Percentiles rank a stretch among this genome's conserved stretches.
Conservation (phyloP, 2,113 vertebrate species). For the Herpailurus yagouaroundi region DNA sequence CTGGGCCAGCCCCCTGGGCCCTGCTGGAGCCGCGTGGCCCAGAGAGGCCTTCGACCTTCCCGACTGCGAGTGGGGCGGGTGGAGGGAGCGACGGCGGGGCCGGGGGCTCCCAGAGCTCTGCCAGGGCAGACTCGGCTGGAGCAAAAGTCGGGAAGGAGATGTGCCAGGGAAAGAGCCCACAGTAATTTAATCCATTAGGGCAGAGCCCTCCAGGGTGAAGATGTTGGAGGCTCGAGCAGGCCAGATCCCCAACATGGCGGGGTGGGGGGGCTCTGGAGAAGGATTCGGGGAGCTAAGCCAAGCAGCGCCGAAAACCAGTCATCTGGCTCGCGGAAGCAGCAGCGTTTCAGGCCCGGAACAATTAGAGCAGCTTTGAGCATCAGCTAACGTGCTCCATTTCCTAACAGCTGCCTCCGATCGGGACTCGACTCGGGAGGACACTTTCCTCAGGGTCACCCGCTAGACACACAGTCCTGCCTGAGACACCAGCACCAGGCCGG, state of each 20-base stretch:
- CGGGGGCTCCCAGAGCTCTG: fast-evolving
- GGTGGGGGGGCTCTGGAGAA: background rate
- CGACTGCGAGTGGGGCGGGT: background rate
- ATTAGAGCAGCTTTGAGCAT: background rate
- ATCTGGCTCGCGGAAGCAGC: background rate
- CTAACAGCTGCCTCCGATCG: background rate
- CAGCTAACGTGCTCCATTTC: background rate
- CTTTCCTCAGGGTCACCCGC: background rate
- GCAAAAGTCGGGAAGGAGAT: background rate
- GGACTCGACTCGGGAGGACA: no score
- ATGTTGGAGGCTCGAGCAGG: fast-evolving
- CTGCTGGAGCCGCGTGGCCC: background rate
- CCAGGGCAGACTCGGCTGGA: background rate
- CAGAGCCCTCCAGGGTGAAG: background rate
- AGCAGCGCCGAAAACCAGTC: background rate
- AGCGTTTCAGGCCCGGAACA: background rate
- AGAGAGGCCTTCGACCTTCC: background rate
- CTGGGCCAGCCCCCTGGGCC: fast-evolving
- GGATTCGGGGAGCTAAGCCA: background rate
- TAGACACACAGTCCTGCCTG: no score
- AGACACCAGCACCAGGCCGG: fast-evolving
- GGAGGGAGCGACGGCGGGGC: fast-evolving
- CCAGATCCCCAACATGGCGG: fast-evolving
- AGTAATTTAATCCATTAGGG: background rate
- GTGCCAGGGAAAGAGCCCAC: no score